Evolutionary conservation across 2,797 vertebrate species (phyloP), one percentile per base, ranked within the genome.

Genomic region (Hippopotamyrus pictus): DNA sequence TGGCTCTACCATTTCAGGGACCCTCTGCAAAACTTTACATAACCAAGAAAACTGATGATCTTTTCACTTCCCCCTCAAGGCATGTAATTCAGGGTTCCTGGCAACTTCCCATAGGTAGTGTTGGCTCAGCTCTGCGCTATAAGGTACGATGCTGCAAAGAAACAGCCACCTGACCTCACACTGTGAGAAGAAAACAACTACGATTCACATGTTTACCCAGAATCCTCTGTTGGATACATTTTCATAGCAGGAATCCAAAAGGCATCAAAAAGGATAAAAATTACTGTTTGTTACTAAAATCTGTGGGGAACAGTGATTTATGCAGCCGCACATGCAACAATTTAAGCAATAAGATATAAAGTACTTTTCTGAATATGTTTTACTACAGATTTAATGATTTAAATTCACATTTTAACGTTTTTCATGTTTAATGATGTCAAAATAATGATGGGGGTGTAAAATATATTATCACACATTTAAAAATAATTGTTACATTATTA

Each of bases 381-480:
- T 82, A 46, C 41, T 41, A 46, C 76, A 46, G 19, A 44, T 46
- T 82, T 46, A 82, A 82, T 82, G 76, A 82, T 82, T 44, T 82
- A 82, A 46, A 82, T 46, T 46, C 19, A 7, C 76, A 82, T 82
- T 82, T 82, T 44, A 82, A 82, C 37, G 37, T 46, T 82, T 62
- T 82, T 82, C 76, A 82, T 46, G 76, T 82, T 82, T 82, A 82
- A 82, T 82, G 37, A 76, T 76, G 33, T 76, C 69, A 76, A 76
- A 76, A 76, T 76, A 76, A 82, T 82, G 41, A 44, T 82, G 19
- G 76, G 76, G 76, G 76, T 82, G 76, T 82, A 82, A 82, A 82
- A 82, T 82, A 76, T 76, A 37, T 82, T 44, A 82, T 82, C 19
- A 82, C 76, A 82, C 76, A n/a, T 82, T 82, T 82, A 82, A 82